Evolutionary conservation across 2,888 invertebrate genomes (phyloP).

Genomic region (Caenorhabditis virilis): DNA sequence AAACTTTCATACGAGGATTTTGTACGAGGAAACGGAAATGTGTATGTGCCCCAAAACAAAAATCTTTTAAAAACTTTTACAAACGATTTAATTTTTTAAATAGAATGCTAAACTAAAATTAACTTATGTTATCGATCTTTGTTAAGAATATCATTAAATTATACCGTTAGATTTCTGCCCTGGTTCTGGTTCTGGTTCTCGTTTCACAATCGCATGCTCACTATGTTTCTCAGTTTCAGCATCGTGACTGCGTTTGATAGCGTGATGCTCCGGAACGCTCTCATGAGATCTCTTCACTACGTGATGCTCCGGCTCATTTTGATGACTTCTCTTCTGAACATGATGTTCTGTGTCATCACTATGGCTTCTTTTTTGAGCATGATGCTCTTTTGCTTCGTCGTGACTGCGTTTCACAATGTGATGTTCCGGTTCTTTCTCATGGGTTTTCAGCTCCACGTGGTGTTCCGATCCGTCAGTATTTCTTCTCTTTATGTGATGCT

Average conservation of each 20-base stretch:
- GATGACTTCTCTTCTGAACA: slow-evolving; percentile 1
- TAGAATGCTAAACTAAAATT: no score
- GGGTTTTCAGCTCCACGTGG: background rate
- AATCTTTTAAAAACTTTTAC: no score
- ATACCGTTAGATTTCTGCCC: no score
- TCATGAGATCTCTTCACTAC: slow-evolving; percentile 3
- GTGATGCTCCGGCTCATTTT: background rate
- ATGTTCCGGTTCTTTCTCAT: slow-evolving; percentile 1
- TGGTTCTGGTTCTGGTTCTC: no score
- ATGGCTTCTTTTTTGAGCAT: slow-evolving; percentile 2
- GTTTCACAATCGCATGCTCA: no score
- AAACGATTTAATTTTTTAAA: no score
- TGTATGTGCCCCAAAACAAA: no score
- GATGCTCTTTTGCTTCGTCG: background rate
- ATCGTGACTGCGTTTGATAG: slow-evolving; percentile 1
- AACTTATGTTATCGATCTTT: no score
- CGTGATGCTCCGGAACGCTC: slow-evolving; percentile 7
- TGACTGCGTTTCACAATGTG: slow-evolving; percentile 3
- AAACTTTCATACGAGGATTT: background rate
- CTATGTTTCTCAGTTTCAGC: no score
- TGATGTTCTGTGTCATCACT: slow-evolving; percentile 1
- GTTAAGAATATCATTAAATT: no score
- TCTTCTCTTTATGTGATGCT: slow-evolving; percentile 4
- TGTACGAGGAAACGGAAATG: background rate
- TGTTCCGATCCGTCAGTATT: background rate